Conservation (phyloP, 2,888 invertebrate genomes). For the Orthosia gracilis region DNA sequence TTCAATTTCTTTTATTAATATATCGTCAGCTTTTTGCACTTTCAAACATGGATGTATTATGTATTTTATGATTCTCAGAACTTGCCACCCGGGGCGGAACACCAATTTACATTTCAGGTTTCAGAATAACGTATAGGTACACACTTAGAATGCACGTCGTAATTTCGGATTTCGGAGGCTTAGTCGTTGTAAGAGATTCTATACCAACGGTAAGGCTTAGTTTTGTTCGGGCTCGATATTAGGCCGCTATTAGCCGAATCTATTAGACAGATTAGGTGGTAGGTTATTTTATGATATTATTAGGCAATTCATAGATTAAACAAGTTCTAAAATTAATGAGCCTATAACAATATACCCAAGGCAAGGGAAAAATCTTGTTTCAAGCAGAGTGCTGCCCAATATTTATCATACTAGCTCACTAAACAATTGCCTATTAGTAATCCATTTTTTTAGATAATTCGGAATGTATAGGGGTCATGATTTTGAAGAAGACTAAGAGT, state of each 20-base stretch:
- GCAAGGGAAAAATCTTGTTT: no score
- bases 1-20: neutral
- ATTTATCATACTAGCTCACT: no score
- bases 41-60: neutral
- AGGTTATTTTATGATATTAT: neutral
- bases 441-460: no score
- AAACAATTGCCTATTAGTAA: no score
- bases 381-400: no score
- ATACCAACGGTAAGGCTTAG: conserved; percentile 7
- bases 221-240: neutral
- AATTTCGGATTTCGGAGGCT: conserved; percentile 26
- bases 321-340: no score
- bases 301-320: neutral
- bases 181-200: conserved; percentile 15
- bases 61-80: neutral
- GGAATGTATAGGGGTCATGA: no score
- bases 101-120: neutral
- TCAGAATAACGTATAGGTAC: neutral
- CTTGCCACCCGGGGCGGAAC: neutral
- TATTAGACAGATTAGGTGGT: conserved; percentile 8
- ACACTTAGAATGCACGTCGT: conserved; percentile 3
- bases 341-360: no score
- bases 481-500: no score
- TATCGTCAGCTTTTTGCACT: neutral
- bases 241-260: neutral